phyloP scores from a whole-genome alignment of 2,888 invertebrate species.

The Drosophila phalerata region DNA sequence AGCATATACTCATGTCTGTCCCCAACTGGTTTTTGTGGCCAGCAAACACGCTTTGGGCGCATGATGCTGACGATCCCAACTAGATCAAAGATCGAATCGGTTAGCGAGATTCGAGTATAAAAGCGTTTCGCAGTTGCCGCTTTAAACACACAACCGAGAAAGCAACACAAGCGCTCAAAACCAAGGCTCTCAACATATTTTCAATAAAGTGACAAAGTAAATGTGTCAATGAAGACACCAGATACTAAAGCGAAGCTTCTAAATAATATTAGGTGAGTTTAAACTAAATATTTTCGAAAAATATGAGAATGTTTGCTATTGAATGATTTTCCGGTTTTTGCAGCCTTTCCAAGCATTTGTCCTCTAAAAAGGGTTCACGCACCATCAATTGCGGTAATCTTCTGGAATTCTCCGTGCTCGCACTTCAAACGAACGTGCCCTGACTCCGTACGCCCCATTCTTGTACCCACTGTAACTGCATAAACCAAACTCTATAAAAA shows the following conservation, averaged over 20 bases:
- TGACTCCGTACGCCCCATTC: slow-evolving; percentile 85
- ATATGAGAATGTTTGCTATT: not conserved
- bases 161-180: slow-evolving; percentile 29
- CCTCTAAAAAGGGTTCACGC: slow-evolving; percentile 94
- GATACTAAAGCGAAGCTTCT: slow-evolving; percentile 84
- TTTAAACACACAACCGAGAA: slow-evolving; percentile 50
- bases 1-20: slow-evolving; percentile 45
- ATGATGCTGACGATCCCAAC: slow-evolving; percentile 49
- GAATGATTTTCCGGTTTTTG: not conserved
- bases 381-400: slow-evolving; percentile 94
- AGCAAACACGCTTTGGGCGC: slow-evolving; percentile 66
- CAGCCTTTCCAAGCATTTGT: slow-evolving; percentile 93
- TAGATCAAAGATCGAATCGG: slow-evolving; percentile 33
- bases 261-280: slow-evolving; percentile 83
- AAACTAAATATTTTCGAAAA: not conserved
- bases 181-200: slow-evolving; percentile 23
- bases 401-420: slow-evolving; percentile 93
- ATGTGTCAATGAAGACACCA: slow-evolving; percentile 85
- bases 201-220: slow-evolving; percentile 51
- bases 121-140: slow-evolving; percentile 35
- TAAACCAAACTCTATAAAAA: slow-evolving; percentile 55
- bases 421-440: slow-evolving; percentile 94
- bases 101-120: slow-evolving; percentile 47
- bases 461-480: slow-evolving; percentile 31
- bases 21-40: slow-evolving; percentile 43